Evolutionary conservation across 1,140 invertebrate species (phyloP), one percentile per base, ranked within the genome.

Genomic region (fruit fly (Drosophila melanogaster)): DNA sequence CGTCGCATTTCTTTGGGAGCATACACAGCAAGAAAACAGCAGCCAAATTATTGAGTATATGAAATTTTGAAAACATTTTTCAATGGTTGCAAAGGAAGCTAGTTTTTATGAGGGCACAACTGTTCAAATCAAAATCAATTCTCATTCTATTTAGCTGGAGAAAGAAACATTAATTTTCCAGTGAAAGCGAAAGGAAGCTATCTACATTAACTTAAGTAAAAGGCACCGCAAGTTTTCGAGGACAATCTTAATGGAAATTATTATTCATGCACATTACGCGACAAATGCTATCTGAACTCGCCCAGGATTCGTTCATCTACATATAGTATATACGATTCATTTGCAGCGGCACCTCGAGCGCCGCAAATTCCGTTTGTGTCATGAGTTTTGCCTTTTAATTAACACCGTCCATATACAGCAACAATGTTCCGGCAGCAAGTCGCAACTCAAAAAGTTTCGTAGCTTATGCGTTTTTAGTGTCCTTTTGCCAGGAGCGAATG

Each of bases 361-460:
- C 46, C 64, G 46, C 64, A 64, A 64, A 65, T 67, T 67, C 64
- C 66, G 62, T 55, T 64, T 57, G 59, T 76, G 80, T 71, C 80
- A 70, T 73, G 58, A 51, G 69, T 55, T 74, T 74, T 51, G 51
- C 61, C 57, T 86, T 87, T 86, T 86, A 86, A 86, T 86, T 86
- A 87, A 71, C 53, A 54, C 50, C 40, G 40, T 38, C 15, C 54
- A 19, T 49, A 37, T 49, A 37, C 7, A 49, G n/a, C 40, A 47
- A 19, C 67, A 55, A 60, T 53, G 49, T 62, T 64, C 58, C 37
- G 26, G 26, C n/a, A 26, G 19, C 60, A 65, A 53, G 70, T 38
- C 19, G 37, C 41, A 43, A 69, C 80, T 79, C 51, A 75, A 87
- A 87, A 83, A 77, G 71, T 79, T 60, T 43, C 43, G 22, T 72